These are phyloP conservation scores for Belgica antarctica DNA, from an alignment of 2,888 invertebrate genomes.

Conservation along the genomic window DNA sequence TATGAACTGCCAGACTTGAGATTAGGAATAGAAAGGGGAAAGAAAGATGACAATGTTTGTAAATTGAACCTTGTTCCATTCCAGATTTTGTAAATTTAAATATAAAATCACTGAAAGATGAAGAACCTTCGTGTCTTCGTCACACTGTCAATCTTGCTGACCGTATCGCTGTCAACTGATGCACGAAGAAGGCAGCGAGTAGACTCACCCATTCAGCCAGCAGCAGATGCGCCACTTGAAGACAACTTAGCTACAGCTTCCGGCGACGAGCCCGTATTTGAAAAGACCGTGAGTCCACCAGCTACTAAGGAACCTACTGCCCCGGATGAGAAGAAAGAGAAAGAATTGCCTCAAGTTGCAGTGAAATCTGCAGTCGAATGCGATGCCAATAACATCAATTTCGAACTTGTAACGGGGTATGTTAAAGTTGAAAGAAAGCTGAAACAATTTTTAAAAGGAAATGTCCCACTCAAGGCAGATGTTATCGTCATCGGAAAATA, in stretches of 20 bases:
- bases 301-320: neutral
- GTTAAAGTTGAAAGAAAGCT: constrained; percentile 45
- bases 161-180: neutral
- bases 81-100: neutral
- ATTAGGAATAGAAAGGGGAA: too few species aligned
- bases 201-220: constrained; percentile 49
- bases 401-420: constrained; percentile 85
- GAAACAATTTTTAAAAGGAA: neutral
- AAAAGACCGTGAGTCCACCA: neutral
- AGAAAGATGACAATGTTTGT: too few species aligned
- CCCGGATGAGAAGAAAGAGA: neutral
- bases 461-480: constrained; percentile 62
- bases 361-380: constrained; percentile 60
- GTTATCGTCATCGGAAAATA: constrained; percentile 85
- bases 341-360: neutral
- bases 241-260: constrained; percentile 49
- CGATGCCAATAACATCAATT: constrained; percentile 84
- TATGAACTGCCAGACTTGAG: too few species aligned
- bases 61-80: too few species aligned
- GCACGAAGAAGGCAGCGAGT: constrained; percentile 50
- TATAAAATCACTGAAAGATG: neutral
- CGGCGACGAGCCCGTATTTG: neutral
- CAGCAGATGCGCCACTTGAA: constrained; percentile 48
- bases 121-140: neutral
- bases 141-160: neutral